Conservation (phyloP, 1,140 invertebrate species). For the Listronotus oregonensis region DNA sequence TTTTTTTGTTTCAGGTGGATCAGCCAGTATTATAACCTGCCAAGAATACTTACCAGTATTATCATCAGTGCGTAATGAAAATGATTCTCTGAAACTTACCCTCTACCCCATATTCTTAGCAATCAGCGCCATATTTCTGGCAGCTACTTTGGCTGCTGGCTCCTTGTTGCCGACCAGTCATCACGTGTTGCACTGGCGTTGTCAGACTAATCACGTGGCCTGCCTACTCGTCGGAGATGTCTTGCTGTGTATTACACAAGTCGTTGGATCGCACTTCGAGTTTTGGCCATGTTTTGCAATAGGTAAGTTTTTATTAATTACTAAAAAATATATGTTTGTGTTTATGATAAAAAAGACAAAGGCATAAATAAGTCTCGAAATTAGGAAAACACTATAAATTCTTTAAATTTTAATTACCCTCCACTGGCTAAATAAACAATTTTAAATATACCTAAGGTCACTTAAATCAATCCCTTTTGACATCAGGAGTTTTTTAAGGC, state of each 20-base stretch:
- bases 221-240: slow-evolving; percentile 79
- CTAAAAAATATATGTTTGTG: too few relatives aligned
- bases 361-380: too few relatives aligned
- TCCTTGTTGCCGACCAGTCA: slow-evolving; percentile 77
- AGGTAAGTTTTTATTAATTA: too few relatives aligned
- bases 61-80: slow-evolving; percentile 34
- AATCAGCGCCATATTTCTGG: slow-evolving; percentile 76
- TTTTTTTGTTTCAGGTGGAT: slow-evolving; percentile 38
- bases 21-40: slow-evolving; percentile 43
- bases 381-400: too few relatives aligned
- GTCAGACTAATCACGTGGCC: slow-evolving; percentile 81
- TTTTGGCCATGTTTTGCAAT: slow-evolving; percentile 16
- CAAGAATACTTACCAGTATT: slow-evolving; percentile 38
- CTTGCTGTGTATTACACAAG: slow-evolving; percentile 74
- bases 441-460: too few relatives aligned
- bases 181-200: slow-evolving; percentile 83
- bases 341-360: too few relatives aligned
- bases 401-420: too few relatives aligned
- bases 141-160: slow-evolving; percentile 74
- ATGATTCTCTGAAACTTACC: slow-evolving; percentile 60
- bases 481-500: too few relatives aligned
- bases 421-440: too few relatives aligned
- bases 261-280: slow-evolving; percentile 58
- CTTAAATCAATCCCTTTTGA: too few relatives aligned
- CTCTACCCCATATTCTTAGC: slow-evolving; percentile 76